phyloP scores from a whole-genome alignment of 2,113 vertebrate species.

The Dendropsophus ebraccatus region DNA sequence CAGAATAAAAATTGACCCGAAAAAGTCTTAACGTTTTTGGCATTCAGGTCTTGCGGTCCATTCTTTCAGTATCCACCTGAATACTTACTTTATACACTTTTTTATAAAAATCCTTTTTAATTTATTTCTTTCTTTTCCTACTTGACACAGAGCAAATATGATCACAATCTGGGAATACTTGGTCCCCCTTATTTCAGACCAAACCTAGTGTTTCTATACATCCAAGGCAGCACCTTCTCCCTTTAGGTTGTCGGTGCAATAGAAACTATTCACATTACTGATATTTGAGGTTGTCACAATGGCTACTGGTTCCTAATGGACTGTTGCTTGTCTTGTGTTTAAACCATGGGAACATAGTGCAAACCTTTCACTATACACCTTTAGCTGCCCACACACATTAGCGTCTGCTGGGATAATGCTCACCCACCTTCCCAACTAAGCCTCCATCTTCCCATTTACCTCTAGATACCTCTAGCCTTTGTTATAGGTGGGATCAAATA shows the following conservation, averaged over 20 bases:
- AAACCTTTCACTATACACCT: not conserved
- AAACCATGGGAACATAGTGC: not conserved
- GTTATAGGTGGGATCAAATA: not conserved
- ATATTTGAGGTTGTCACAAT: not conserved
- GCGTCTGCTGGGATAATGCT: not conserved
- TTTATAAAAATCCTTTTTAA: not conserved
- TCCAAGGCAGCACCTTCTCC: not conserved
- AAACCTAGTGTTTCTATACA: not conserved
- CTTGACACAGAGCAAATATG: slow-evolving; percentile 21
- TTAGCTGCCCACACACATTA: not conserved
- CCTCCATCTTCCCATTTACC: not conserved
- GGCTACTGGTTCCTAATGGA: not conserved
- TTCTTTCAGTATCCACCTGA: not conserved
- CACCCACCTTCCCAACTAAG: too few relatives aligned
- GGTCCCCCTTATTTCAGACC: not conserved
- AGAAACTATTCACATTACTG: not conserved
- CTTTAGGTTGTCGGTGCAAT: not conserved
- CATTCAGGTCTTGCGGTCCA: slow-evolving; percentile 44
- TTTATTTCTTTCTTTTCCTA: slow-evolving; percentile 5
- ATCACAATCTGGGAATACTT: not conserved
- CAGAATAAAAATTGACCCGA: not conserved
- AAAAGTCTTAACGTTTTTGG: slow-evolving; percentile 51
- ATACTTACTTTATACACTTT: not conserved
- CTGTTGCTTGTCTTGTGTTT: not conserved
- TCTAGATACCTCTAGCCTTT: not conserved